Base-by-base conservation (phyloP, 2,797 vertebrate species). In the Sarcoramphus papa region DNA sequence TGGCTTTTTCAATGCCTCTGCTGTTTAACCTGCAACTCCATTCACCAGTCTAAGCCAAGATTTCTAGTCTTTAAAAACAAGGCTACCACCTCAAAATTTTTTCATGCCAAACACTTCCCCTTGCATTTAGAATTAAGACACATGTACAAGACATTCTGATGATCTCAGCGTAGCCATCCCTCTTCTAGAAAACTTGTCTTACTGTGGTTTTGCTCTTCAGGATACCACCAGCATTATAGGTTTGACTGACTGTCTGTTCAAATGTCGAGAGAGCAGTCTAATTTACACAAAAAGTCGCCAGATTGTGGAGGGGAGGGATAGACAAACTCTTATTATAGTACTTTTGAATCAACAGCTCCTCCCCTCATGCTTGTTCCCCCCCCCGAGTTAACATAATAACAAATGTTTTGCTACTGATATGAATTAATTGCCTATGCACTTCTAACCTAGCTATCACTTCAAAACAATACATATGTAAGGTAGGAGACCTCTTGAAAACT, bases 341-440 rank as follows among this genome's bases (percentile, higher is more conserved):
- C 21, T 8, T 80, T 56, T 53, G 18, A 53, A 45, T 53, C 28
- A 69, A 28, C 5, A 59, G 16, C 9, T 7, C 3, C 2, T 63
- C 5, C 33, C 8, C 3, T 4, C 7, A 27, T 12, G 9, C 6
- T 37, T 70, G 6, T 15, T 53, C 28, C 2, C 15, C 10, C 14
- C 8, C 2, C 9, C 33, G 3, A 59, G 35, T 85, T 64, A 69
- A 25, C 12, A 16, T 43, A 41, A 35, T 2, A 37, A 19, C 5
- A 56, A 18, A 35, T 43, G 2, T 43, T 78, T 72, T 85, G 21
- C 15, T 53, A 23, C 31, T 69, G 22, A 18, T 63, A 45, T 4
- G 1, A 89, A 57, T 30, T 47, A 67, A 45, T 25, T 80, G 5
- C 1, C 27, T 82, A 23, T 35, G 14, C 6, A 43, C 3, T 72